A percentile compares a stretch with the other conserved stretches of the same genome.
Evolutionary conservation across 2,797 vertebrate species (phyloP).

Genomic region (Tolypeutes matacus): DNA sequence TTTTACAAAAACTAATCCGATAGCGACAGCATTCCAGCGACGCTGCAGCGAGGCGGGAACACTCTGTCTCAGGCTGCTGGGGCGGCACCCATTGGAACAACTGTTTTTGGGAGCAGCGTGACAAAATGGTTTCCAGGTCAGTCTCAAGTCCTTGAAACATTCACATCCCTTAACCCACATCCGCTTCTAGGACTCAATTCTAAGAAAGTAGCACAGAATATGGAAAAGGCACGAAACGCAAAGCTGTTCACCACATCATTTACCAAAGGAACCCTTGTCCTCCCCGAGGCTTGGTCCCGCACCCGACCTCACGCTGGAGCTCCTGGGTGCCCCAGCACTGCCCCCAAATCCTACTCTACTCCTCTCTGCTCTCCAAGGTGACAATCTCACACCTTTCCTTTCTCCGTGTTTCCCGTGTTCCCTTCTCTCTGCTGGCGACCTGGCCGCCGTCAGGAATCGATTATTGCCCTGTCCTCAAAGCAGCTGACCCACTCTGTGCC

Average conservation of each 20-base stretch:
- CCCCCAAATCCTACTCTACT: not conserved
- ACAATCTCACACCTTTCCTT: too few relatives aligned
- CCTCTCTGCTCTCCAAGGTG: not conserved
- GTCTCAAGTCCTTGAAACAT: not conserved
- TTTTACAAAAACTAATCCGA: not conserved
- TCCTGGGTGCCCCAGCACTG: not conserved
- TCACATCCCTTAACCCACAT: not conserved
- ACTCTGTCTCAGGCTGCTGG: not conserved
- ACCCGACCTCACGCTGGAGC: not conserved
- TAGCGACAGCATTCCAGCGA: rapidly evolving
- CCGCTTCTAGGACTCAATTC: rapidly evolving
- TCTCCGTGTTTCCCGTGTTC: not conserved
- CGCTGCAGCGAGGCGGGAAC: rapidly evolving
- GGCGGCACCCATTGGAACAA: rapidly evolving
- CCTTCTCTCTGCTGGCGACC: not conserved
- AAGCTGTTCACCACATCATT: not conserved
- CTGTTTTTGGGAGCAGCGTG: not conserved
- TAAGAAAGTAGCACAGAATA: not conserved
- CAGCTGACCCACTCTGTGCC: rapidly evolving
- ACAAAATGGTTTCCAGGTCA: rapidly evolving
- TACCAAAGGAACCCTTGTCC: too few relatives aligned
- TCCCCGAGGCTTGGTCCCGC: too few relatives aligned
- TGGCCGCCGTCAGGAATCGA: not conserved
- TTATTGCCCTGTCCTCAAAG: rapidly evolving
- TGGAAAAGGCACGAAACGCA: rapidly evolving